Evolutionary conservation across 2,797 vertebrate genomes (phyloP), one percentile per base, ranked within the genome.

Genomic region (Halcyon badia): DNA sequence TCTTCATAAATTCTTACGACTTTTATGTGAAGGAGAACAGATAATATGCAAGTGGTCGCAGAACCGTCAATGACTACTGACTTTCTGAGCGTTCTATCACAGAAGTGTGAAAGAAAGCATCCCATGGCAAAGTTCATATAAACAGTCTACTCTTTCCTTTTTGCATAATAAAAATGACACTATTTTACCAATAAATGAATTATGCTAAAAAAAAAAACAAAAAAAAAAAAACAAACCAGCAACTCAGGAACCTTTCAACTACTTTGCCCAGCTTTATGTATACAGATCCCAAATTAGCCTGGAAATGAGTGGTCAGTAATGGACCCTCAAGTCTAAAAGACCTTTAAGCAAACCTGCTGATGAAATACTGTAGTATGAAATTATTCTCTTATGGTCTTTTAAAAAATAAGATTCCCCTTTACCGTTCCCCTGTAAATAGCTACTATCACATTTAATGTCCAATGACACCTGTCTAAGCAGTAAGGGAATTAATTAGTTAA

Each of bases 111-210:
- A 65, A 52, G 61, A 69, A 66, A 6, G 1, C 9, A 81, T 62
- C 13, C 10, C 10, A 48, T 56, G 19, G 2, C 19, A 24, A 31
- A 54, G 6, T 7, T 62, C 0, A 2, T 56, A 80, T 8, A 3
- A 66, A 42, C 28, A 14, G 4, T 6, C 14, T 87, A 5, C 8
- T 83, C 4, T 72, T 9, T 78, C 5, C 11, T 72, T 65, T 79
- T 4, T 18, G 6, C 6, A 4, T 42, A 65, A 72, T 19, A 61
- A 89, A 82, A 56, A 60, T 39, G 0, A 39, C 6, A 18, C 2
- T 26, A 21, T 16, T 66, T 87, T 14, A 41, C 26, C 31, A 77
- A 57, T 48, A 65, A 71, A 72, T 0, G 1, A 18, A 51, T 28
- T 84, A 52, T 31, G 22, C 25, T 66, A 30, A 30, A 13, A 19